Conservation (phyloP, 92 coral and sea anemone genomes). For the Zoanthus solanderi region DNA sequence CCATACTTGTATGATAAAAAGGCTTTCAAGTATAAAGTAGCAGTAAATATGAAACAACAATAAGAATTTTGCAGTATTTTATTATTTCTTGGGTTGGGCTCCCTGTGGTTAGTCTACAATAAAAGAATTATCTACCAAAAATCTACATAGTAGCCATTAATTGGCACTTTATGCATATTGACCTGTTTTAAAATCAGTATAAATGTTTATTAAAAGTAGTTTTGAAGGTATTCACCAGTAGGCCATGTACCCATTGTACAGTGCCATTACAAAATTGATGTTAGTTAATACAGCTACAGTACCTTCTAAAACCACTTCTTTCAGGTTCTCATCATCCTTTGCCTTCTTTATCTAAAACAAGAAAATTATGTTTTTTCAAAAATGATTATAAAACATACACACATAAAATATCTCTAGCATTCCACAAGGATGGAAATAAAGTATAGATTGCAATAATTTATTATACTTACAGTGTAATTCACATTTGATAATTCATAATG, state of each 20-base stretch:
- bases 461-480: background rate
- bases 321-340: background rate
- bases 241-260: background rate
- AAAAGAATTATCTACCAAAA: background rate
- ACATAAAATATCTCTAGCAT: background rate
- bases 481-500: background rate
- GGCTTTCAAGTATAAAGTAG: background rate
- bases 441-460: background rate
- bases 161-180: conserved; percentile 21
- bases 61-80: background rate
- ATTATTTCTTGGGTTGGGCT: background rate
- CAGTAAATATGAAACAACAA: background rate
- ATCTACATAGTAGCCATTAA: no score
- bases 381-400: no score
- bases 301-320: background rate
- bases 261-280: background rate
- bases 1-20: background rate
- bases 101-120: background rate
- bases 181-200: conserved; percentile 25
- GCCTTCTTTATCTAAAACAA: background rate
- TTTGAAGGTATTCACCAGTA: background rate
- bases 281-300: background rate
- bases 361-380: background rate
- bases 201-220: conserved; percentile 4
- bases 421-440: background rate